phyloP scores from a whole-genome alignment of 2,888 invertebrate species.

The Magallana nippona region DNA sequence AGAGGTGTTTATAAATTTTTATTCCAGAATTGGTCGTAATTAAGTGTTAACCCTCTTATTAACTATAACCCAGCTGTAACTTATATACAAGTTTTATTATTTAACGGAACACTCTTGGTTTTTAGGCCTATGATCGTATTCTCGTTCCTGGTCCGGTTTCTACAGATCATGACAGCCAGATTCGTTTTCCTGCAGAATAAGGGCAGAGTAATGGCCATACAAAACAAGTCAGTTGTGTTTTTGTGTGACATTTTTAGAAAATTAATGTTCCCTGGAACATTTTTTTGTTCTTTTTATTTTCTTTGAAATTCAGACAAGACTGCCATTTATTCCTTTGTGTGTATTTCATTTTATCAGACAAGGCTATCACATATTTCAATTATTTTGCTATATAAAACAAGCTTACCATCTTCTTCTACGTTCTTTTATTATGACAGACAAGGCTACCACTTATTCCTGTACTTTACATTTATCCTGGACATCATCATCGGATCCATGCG shows the following conservation, averaged over 20 bases:
- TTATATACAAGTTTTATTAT: no score
- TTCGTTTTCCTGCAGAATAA: slow-evolving; percentile 36
- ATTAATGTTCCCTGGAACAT: no score
- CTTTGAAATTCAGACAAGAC: no score
- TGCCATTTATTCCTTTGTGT: no score
- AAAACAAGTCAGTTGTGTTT: slow-evolving; percentile 12
- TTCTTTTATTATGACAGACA: background rate
- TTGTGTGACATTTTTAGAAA: background rate
- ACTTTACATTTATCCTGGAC: slow-evolving; percentile 33
- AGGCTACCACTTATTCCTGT: slow-evolving; percentile 37
- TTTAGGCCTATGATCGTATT: slow-evolving; percentile 38
- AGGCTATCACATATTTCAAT: no score
- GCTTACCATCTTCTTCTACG: background rate
- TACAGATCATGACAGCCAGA: slow-evolving; percentile 31
- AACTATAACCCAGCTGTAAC: no score
- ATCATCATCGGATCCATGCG: slow-evolving; percentile 34
- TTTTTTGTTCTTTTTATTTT: no score
- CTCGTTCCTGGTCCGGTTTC: slow-evolving; percentile 10
- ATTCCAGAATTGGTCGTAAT: no score
- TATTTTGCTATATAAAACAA: no score
- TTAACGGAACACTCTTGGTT: background rate
- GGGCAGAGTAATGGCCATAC: slow-evolving; percentile 33
- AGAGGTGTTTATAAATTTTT: no score
- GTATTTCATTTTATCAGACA: no score
- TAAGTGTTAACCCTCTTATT: no score